A percentile compares a stretch with the other conserved stretches of the same genome.
Evolutionary conservation across 2,797 vertebrate genomes (phyloP).

Genomic region (Acanthornis magna): DNA sequence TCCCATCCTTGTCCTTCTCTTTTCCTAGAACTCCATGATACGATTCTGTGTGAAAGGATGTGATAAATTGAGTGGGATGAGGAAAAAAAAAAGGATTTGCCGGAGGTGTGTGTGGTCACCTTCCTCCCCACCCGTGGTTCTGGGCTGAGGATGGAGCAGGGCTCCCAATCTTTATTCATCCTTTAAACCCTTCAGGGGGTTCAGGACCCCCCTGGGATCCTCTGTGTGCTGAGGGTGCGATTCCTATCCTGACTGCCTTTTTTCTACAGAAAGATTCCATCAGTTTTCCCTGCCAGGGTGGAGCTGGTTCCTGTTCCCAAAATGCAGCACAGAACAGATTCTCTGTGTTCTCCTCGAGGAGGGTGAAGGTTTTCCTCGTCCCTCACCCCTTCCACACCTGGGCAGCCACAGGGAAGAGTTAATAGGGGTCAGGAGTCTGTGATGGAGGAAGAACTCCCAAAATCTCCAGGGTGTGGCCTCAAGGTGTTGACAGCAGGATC

Average conservation of each 20-base stretch:
- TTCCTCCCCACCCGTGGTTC: not conserved
- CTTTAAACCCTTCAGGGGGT: not conserved
- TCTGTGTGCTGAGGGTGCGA: accelerated
- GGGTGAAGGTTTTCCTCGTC: not conserved
- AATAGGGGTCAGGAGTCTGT: not conserved
- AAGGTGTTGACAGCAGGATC: not conserved
- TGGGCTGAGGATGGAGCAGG: not conserved
- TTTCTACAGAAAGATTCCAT: not conserved
- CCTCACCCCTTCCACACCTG: not conserved
- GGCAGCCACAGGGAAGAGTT: not conserved
- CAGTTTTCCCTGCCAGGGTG: not conserved
- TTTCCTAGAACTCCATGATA: not conserved
- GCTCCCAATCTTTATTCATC: not conserved
- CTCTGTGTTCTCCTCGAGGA: not conserved
- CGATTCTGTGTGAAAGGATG: not conserved
- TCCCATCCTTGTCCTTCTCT: no score
- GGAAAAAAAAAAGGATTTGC: not conserved
- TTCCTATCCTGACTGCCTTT: not conserved
- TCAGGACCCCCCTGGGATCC: not conserved
- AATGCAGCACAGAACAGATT: not conserved
- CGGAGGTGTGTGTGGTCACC: not conserved
- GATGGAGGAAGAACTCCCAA: accelerated
- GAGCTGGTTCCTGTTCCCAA: not conserved
- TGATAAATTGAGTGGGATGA: not conserved
- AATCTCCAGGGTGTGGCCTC: not conserved